Percentiles rank a stretch among this genome's conserved stretches.
phyloP scores from a whole-genome alignment of 2,797 vertebrate genomes.

The Loriculus beryllinus region DNA sequence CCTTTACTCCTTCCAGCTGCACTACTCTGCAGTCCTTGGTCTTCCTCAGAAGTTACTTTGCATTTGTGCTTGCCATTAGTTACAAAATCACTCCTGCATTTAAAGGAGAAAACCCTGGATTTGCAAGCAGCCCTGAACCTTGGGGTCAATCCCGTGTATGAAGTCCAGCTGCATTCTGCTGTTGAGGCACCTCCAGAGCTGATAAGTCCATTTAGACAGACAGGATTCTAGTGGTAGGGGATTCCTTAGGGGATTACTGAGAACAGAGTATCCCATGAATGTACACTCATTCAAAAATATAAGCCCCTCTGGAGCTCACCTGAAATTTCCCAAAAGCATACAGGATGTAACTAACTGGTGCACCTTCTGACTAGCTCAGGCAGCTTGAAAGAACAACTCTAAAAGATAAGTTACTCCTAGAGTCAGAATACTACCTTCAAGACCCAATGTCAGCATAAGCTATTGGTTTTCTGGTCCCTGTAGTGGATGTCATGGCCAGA shows the following conservation, averaged over 20 bases:
- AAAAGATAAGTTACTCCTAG: not conserved
- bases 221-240: not conserved
- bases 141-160: not conserved
- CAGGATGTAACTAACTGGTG: not conserved
- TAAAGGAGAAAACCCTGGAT: not conserved
- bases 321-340: not conserved
- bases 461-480: not conserved
- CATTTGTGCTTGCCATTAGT: not conserved
- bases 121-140: not conserved
- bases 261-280: not conserved
- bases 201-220: not conserved
- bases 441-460: not conserved
- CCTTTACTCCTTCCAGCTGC: not conserved
- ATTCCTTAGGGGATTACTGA: not conserved
- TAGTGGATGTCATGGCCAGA: not conserved
- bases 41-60: not conserved
- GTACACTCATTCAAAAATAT: not conserved
- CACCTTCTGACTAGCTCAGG: not conserved
- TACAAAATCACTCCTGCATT: not conserved
- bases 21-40: not conserved
- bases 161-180: slow-evolving; percentile 37
- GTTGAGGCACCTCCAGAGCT: slow-evolving; percentile 1
- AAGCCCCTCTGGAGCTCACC: not conserved
- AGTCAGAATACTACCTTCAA: not conserved
- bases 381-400: not conserved